phyloP scores from a whole-genome alignment of 2,113 vertebrate species.

The Saccopteryx leptura region DNA sequence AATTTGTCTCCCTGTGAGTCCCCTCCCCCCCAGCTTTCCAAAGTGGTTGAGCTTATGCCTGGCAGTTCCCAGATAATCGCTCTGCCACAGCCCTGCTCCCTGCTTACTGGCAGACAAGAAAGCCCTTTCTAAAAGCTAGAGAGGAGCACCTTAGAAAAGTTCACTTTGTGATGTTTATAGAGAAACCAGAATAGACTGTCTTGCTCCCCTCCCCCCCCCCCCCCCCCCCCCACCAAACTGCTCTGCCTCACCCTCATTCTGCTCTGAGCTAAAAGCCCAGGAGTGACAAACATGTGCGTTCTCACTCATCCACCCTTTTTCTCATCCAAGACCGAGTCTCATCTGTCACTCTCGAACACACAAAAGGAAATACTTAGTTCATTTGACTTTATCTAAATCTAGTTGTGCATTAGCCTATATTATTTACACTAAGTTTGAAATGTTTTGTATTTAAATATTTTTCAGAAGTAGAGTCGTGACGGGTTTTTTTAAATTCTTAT shows the following conservation, averaged over 20 bases:
- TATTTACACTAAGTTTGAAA: constrained; percentile 67
- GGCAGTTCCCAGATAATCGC: constrained; percentile 47
- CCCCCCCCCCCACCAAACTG: neutral
- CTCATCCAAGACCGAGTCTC: neutral
- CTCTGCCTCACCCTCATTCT: neutral
- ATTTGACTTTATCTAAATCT: constrained; percentile 34
- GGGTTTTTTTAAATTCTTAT: constrained; percentile 59
- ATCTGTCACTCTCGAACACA: neutral
- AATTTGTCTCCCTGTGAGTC: neutral
- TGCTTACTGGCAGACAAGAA: constrained; percentile 59
- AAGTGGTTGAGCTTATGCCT: neutral
- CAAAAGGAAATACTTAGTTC: neutral
- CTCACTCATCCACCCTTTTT: neutral
- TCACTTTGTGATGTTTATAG: neutral
- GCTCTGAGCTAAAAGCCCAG: neutral
- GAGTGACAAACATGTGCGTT: too few relatives aligned
- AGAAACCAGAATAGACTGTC: neutral
- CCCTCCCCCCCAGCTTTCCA: neutral
- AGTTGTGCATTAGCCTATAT: neutral
- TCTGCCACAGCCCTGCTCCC: neutral
- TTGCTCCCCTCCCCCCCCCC: neutral
- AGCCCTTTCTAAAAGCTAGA: constrained; percentile 49
- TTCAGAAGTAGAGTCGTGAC: constrained; percentile 57
- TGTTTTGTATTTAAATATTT: constrained; percentile 74
- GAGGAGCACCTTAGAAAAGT: neutral